Percentiles rank a stretch among this genome's conserved stretches.
Evolutionary conservation across 2,797 vertebrate genomes (phyloP).

Genomic region (Mormyrus proboscirostris): DNA sequence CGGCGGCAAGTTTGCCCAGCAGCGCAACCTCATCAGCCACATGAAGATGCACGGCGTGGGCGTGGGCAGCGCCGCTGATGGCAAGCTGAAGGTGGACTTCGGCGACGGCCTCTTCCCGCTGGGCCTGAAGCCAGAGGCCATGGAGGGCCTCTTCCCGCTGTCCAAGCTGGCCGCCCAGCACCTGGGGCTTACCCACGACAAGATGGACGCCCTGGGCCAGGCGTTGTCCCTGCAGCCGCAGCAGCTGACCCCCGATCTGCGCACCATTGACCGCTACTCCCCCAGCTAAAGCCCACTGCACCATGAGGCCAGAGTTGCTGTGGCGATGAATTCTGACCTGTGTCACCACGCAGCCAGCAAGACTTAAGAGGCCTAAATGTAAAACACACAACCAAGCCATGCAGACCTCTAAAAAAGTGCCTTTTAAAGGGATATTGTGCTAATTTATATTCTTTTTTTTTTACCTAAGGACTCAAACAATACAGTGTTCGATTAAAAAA

Average conservation of each 20-base stretch:
- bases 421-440: conserved; percentile 57
- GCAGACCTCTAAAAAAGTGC: conserved; percentile 58
- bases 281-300: conserved; percentile 68
- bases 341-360: conserved; percentile 48
- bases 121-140: conserved; percentile 87
- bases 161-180: conserved; percentile 88
- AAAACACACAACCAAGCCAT: conserved; percentile 48
- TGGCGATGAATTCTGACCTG: neutral
- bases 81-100: conserved; percentile 92
- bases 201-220: conserved; percentile 80
- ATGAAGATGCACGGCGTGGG: conserved; percentile 98
- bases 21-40: conserved; percentile 98
- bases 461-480: conserved; percentile 53
- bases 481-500: conserved; percentile 55
- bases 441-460: conserved; percentile 48
- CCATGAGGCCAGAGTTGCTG: neutral
- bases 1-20: conserved; percentile 96
- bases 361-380: conserved; percentile 49
- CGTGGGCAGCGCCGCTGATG: conserved; percentile 64
- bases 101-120: conserved; percentile 89
- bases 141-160: conserved; percentile 92
- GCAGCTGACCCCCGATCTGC: conserved; percentile 65
- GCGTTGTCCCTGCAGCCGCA: conserved; percentile 70
- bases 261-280: conserved; percentile 89
- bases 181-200: conserved; percentile 86